Conservation (phyloP, 2,113 vertebrate species). For the Anguilla rostrata region DNA sequence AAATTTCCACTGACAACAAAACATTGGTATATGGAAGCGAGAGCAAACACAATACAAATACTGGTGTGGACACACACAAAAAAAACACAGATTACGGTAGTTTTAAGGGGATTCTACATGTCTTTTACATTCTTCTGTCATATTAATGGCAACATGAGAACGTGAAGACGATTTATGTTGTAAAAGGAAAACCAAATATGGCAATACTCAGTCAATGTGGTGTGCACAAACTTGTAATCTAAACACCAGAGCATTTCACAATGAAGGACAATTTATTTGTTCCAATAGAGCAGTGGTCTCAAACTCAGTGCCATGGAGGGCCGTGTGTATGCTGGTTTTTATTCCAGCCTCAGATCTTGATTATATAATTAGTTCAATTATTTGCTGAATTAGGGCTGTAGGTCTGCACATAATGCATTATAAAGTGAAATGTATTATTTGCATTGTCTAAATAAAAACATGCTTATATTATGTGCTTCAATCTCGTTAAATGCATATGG, state of each 20-base stretch:
- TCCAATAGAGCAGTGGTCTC: not conserved
- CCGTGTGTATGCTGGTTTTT: too few species aligned
- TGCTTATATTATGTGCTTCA: too few species aligned
- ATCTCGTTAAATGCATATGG: too few species aligned
- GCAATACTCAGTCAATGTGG: not conserved
- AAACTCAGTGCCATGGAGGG: too few species aligned
- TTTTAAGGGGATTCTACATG: not conserved
- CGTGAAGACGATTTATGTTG: not conserved
- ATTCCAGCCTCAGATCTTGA: too few species aligned
- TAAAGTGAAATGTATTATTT: too few species aligned
- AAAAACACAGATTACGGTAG: not conserved
- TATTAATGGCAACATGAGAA: constrained; percentile 12
- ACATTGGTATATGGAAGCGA: not conserved
- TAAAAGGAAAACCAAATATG: not conserved
- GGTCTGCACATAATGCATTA: too few species aligned
- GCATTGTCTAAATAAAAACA: too few species aligned
- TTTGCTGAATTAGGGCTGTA: too few species aligned
- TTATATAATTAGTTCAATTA: too few species aligned
- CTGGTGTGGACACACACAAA: not conserved
- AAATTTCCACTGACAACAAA: not conserved
- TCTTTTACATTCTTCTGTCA: constrained; percentile 5
- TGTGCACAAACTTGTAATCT: not conserved
- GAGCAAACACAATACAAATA: not conserved
- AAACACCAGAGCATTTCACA: not conserved
- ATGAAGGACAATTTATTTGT: not conserved